These are phyloP conservation scores for Cynocephalus volans DNA, from an alignment of 2,113 vertebrate species.

Conservation along the genomic window DNA sequence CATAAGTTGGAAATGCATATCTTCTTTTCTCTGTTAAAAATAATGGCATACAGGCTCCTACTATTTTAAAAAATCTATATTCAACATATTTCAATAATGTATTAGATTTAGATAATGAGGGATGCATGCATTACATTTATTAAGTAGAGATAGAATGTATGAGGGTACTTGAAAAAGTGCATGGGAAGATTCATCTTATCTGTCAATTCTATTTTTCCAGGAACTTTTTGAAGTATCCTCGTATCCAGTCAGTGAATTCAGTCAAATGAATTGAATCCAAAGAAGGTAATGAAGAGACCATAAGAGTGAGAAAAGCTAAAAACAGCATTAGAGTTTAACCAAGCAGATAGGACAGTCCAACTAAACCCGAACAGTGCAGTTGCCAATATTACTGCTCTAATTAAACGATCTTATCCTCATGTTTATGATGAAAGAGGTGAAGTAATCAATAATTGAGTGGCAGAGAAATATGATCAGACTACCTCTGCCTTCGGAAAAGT, in stretches of 20 bases:
- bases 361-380: background rate
- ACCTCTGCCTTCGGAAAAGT: background rate
- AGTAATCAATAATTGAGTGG: background rate
- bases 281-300: background rate
- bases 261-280: background rate
- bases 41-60: background rate
- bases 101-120: background rate
- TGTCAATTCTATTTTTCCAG: too few relatives aligned
- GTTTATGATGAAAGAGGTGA: background rate
- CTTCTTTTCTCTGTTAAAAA: background rate
- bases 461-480: background rate
- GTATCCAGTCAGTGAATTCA: background rate
- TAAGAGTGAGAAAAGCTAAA: background rate
- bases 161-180: too few relatives aligned
- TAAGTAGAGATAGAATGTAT: background rate
- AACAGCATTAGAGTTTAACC: background rate
- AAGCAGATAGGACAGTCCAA: background rate
- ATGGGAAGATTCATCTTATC: too few relatives aligned
- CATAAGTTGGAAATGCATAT: background rate
- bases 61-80: slow-evolving; percentile 42
- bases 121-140: background rate
- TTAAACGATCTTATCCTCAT: background rate
- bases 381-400: background rate
- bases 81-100: background rate
- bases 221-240: too few relatives aligned